Evolutionary conservation across 2,888 invertebrate genomes (phyloP), one percentile per base, ranked within the genome.

Genomic region (Volucella inanis): DNA sequence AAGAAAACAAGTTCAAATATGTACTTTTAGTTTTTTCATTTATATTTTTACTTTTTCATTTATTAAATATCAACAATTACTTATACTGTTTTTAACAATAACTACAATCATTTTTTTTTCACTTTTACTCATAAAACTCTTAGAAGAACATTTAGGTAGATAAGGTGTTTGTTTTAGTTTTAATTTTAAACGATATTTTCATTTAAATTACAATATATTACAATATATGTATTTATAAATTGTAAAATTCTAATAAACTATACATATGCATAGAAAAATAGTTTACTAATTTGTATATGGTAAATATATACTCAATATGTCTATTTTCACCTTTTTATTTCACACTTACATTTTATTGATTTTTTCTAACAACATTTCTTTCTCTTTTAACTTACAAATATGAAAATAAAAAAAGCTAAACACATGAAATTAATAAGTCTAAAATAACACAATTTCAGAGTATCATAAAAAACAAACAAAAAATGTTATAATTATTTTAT

Each of bases 51-150:
- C n/a, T 57, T 39, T 62, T 62, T 61, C 47, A 45, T 68, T 76
- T 70, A 62, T 70, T 77, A 70, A 78, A 78, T 78, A 78, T 78
- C 78, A 78, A 78, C 78, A 78, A 78, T 71, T 71, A 70, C 68
- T 70, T 71, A 76, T 39, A 77, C 11, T 50, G 22, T n/a, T 50
- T 65, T 78, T 50, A 78, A 78, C 77, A 78, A 78, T 78, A 71
- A 71, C 70, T 62, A 78, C 54, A 57, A 31, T 41, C 70, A 64
- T 78, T 70, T 70, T 54, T 62, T 61, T 77, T 31, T 6, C 61
- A 45, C 72, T 31, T 55, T 59, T 67, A 64, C 62, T 55, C 49
- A 65, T 57, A 65, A 31, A 39, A 75, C 49, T 57, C 78, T 64
- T 71, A 71, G 55, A 78, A 62, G 70, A 78, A 78, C 70, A 78